These are phyloP conservation scores for Panagrolaimus sp. DNA, from an alignment of 1,140 invertebrate genomes.

Conservation along the genomic window DNA sequence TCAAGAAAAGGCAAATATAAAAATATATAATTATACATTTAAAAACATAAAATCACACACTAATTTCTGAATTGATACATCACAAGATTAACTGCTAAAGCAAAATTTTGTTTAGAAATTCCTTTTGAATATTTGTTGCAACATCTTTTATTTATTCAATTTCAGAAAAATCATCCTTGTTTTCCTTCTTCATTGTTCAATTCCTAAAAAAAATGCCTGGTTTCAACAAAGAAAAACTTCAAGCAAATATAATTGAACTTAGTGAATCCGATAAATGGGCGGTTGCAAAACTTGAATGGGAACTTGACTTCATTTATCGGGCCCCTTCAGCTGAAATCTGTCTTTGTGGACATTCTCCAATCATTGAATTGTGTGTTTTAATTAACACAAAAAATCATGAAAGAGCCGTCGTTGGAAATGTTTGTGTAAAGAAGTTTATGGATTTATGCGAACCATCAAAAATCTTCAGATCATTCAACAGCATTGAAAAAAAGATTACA, in stretches of 20 bases:
- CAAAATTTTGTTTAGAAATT: no score
- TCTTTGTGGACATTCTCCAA: background rate
- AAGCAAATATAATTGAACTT: background rate
- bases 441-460: background rate
- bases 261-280: background rate
- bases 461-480: background rate
- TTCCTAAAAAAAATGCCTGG: no score
- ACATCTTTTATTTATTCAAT: no score
- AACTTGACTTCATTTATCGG: background rate
- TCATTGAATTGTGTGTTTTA: background rate
- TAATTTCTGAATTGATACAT: no score
- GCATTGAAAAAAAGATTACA: background rate
- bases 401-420: background rate
- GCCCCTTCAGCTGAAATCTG: background rate
- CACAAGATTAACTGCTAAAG: no score
- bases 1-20: no score
- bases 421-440: constrained; percentile 14
- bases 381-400: background rate
- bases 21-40: no score
- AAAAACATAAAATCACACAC: no score
- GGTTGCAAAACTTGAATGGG: background rate
- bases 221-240: background rate
- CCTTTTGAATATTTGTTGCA: no score
- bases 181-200: no score
- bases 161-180: no score